Conservation (phyloP, 2,113 vertebrate genomes). For the Psophia crepitans region DNA sequence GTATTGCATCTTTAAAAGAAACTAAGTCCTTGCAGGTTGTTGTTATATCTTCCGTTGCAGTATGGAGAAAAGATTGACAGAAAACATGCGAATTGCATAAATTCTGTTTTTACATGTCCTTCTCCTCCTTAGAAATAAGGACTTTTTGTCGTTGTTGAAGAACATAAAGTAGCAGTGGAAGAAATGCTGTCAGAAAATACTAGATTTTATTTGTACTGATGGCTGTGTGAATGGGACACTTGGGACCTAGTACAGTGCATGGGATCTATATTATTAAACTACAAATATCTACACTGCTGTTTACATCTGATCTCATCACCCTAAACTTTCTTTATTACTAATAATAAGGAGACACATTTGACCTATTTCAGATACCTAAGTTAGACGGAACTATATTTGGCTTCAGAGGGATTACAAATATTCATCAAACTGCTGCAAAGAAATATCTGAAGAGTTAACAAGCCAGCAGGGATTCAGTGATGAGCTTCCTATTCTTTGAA, state of each 20-base stretch:
- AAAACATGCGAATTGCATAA: background rate
- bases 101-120: background rate
- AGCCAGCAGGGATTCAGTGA: background rate
- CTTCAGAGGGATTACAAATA: background rate
- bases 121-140: background rate
- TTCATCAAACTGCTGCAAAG: background rate
- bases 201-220: background rate
- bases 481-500: background rate
- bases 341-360: background rate
- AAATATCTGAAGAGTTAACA: background rate
- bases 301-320: background rate
- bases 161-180: background rate
- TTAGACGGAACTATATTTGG: background rate
- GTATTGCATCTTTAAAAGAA: background rate
- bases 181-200: background rate
- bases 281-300: background rate
- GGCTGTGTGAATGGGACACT: background rate
- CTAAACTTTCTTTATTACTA: background rate
- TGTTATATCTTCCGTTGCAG: background rate
- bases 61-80: background rate
- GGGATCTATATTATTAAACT: background rate
- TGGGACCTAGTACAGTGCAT: background rate
- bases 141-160: background rate
- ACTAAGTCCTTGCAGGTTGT: background rate
- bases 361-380: background rate